These are phyloP conservation scores for Ictalurus furcatus DNA, from an alignment of 2,113 vertebrate species.

Conservation along the genomic window DNA sequence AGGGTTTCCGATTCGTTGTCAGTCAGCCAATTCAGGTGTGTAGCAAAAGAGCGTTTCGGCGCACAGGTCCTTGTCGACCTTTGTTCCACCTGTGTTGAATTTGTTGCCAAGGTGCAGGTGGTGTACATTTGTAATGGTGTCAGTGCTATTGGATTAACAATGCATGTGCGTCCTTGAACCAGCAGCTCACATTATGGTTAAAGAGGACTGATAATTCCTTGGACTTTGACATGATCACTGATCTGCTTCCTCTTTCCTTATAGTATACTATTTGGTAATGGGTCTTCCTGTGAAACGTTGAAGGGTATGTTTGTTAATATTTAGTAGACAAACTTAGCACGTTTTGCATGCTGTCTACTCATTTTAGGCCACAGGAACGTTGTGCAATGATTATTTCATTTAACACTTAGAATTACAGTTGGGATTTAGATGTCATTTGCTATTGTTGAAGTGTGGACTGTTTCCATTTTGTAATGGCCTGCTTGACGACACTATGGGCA, in stretches of 20 bases:
- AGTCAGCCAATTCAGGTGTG: slow-evolving; percentile 36
- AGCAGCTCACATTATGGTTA: slow-evolving; percentile 11
- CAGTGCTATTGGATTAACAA: slow-evolving; percentile 42
- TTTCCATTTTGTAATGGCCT: neutral
- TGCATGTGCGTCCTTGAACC: slow-evolving; percentile 37
- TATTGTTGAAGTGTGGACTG: neutral
- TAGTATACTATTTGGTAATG: neutral
- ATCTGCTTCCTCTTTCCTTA: neutral
- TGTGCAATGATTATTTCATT: neutral
- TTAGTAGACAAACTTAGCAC: neutral
- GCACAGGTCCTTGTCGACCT: slow-evolving; percentile 27
- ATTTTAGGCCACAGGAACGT: neutral
- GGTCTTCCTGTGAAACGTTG: neutral
- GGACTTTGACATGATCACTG: slow-evolving; percentile 50
- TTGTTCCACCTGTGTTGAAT: slow-evolving; percentile 29
- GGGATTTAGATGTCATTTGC: neutral
- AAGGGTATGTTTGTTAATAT: neutral
- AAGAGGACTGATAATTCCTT: slow-evolving; percentile 49
- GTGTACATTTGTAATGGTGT: slow-evolving; percentile 38
- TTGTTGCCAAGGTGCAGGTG: slow-evolving; percentile 25
- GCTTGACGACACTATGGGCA: neutral
- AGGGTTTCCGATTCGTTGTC: slow-evolving; percentile 33
- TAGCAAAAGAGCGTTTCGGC: slow-evolving; percentile 22
- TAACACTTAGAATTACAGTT: neutral
- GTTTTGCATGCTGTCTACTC: neutral